A percentile compares a stretch with the other conserved stretches of the same genome.
Evolutionary conservation across 2,797 vertebrate species (phyloP).

Genomic region (Macrochelys suwanniensis): DNA sequence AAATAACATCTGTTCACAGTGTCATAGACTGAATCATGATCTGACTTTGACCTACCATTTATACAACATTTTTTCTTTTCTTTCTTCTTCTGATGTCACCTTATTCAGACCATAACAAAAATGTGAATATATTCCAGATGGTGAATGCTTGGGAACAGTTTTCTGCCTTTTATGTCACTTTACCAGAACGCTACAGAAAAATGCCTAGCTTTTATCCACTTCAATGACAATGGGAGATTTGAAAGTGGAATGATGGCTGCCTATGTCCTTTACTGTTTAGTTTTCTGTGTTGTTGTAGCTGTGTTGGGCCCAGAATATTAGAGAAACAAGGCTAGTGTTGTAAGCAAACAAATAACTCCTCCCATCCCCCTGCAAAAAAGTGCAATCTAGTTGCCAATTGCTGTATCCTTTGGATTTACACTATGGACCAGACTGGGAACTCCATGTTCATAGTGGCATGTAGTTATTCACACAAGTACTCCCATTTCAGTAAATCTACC

Average conservation of each 20-base stretch:
- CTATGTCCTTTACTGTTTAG: background rate
- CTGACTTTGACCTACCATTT: background rate
- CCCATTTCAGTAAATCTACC: background rate
- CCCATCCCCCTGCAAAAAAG: background rate
- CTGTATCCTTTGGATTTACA: background rate
- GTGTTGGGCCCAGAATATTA: background rate
- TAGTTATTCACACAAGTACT: background rate
- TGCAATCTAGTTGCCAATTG: background rate
- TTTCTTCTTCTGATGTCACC: background rate
- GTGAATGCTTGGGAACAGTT: background rate
- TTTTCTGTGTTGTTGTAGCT: background rate
- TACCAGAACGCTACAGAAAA: background rate
- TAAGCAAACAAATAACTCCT: background rate
- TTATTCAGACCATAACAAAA: background rate
- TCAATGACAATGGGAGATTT: background rate
- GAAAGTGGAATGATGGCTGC: background rate
- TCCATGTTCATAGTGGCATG: background rate
- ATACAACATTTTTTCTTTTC: background rate
- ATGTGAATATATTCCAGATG: background rate
- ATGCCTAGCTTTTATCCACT: background rate
- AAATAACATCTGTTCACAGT: background rate
- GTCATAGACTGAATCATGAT: background rate
- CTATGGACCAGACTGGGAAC: background rate
- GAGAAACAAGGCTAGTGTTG: background rate
- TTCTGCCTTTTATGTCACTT: background rate